Evolutionary conservation across 2,888 invertebrate species (phyloP).

Genomic region (Ormyrus nitidulus): DNA sequence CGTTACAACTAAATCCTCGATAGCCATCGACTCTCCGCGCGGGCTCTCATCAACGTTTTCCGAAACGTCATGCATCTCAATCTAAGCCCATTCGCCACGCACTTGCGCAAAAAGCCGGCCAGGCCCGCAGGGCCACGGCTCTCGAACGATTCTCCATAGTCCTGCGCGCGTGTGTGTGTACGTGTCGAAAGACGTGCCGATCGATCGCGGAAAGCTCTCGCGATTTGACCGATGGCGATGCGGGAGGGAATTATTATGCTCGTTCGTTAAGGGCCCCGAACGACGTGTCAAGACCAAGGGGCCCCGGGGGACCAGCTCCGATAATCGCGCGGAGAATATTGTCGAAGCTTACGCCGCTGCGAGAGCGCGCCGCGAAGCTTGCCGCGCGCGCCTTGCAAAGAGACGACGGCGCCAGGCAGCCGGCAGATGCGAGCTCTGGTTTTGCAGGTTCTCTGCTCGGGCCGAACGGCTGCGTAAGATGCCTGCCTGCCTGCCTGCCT

Average conservation of each 20-base stretch:
- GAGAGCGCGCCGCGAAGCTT: neutral
- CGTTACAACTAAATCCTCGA: constrained; percentile 43
- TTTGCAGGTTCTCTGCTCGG: constrained; percentile 48
- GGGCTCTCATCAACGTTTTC: constrained; percentile 56
- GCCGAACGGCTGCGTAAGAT: neutral
- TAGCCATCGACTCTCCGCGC: constrained; percentile 42
- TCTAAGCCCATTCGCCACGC: constrained; percentile 55
- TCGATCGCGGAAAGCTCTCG: constrained; percentile 12
- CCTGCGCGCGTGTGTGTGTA: neutral
- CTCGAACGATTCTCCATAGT: constrained; percentile 46
- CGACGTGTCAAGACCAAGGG: constrained; percentile 52
- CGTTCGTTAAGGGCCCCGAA: constrained; percentile 52
- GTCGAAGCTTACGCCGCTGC: constrained; percentile 38
- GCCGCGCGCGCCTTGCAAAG: constrained; percentile 25
- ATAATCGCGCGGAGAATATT: constrained; percentile 25
- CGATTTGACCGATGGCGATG: constrained; percentile 41
- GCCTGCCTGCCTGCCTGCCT: too few species aligned
- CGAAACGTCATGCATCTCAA: constrained; percentile 59
- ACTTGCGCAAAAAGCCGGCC: constrained; percentile 2
- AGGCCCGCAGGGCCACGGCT: constrained; percentile 19
- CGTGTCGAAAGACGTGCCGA: constrained; percentile 27
- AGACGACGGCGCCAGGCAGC: constrained; percentile 50
- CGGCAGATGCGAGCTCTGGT: constrained; percentile 44
- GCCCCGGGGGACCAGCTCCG: constrained; percentile 30
- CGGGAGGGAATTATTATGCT: constrained; percentile 52